Evolutionary conservation across 2,888 invertebrate species (phyloP), one percentile per base, ranked within the genome.

Genomic region (Drosophila acutilabella): DNA sequence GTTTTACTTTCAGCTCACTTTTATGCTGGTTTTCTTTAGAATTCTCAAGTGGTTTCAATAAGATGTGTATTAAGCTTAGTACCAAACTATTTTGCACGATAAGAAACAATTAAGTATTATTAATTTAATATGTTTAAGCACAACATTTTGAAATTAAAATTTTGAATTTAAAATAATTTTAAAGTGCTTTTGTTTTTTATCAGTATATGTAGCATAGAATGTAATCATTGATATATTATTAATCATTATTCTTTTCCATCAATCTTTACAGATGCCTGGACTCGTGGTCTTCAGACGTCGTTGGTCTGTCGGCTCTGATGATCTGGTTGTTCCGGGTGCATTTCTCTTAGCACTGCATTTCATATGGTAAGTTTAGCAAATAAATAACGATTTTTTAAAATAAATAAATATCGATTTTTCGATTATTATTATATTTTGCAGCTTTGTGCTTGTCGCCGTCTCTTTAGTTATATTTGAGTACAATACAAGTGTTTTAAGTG

Each of bases 301-400:
- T 83, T 97, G 97, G 97, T 96, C 96, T 90, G 96, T 97, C 80
- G 97, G 97, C 81, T 97, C 96, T 76, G 97, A 97, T 93, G 97
- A 97, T 93, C 94, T 97, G 82, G 96, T 97, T 78, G 96, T 97
- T 57, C 97, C 97, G 38, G 97, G 96, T 62, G 94, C 95, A 74
- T 95, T 96, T 91, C 94, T 97, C 61, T 94, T 96, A 91, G 92
- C 95, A 67, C 93, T 96, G 80, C 97, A 97, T 92, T 92, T 95
- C 68, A 93, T 96, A 91, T 97, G 97, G 97, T 97, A 92, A 94
- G 95, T 16, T 20, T 7, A 4, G 1, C 1, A n/a, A 8, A 13
- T 2, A 13, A 13, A n/a, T 13, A 8, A 4, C 8, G 1, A 45
- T n/a, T 10, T 20, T 41, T 5, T 20, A 11, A 36, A 36, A 13